A percentile compares a stretch with the other conserved stretches of the same genome.
phyloP scores from a whole-genome alignment of 2,797 vertebrate genomes.

The Chrysocyon brachyurus region DNA sequence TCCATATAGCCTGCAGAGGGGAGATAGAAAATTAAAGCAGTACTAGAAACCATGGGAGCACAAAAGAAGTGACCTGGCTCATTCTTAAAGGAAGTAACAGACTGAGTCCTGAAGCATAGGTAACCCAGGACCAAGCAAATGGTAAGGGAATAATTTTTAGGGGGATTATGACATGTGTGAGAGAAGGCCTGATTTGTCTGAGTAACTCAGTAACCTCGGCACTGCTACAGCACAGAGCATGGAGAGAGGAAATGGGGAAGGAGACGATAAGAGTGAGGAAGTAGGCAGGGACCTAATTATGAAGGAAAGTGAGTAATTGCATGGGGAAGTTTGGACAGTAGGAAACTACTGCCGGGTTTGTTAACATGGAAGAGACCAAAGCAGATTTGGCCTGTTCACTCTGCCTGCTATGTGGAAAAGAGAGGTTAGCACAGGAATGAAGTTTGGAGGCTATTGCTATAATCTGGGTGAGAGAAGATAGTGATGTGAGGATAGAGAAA shows the following conservation, averaged over 20 bases:
- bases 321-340: not conserved
- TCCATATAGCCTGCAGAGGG: not conserved
- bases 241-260: not conserved
- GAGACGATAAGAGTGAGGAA: not conserved
- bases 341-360: not conserved
- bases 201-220: not conserved
- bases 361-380: not conserved
- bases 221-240: not conserved
- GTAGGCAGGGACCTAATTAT: not conserved
- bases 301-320: not conserved
- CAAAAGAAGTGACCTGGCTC: not conserved
- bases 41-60: not conserved
- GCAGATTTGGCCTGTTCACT: not conserved
- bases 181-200: not conserved
- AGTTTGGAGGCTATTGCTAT: not conserved
- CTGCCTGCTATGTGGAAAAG: not conserved
- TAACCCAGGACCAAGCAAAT: not conserved
- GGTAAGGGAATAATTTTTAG: not conserved
- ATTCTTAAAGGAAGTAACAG: slow-evolving; percentile 12
- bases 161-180: not conserved
- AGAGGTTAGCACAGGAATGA: not conserved
- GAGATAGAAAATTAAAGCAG: not conserved
- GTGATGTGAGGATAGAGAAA: not conserved
- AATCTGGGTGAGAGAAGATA: not conserved
- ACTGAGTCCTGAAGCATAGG: not conserved